Base-by-base conservation (phyloP, 2,797 vertebrate species). In the Labroides dimidiatus region DNA sequence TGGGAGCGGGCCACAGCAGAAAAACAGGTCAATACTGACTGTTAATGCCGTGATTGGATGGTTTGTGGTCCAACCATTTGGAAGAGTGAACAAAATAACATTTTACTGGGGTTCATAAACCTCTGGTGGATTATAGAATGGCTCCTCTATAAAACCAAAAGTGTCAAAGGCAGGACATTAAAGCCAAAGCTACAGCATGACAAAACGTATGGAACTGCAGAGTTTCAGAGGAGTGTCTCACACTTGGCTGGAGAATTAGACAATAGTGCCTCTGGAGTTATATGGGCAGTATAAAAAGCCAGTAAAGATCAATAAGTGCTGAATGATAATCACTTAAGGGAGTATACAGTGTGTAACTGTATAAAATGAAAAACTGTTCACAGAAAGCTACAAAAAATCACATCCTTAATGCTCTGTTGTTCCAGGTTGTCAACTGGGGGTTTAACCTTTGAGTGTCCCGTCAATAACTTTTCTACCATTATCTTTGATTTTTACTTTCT, bases 101-200 rank as follows among this genome's bases (percentile, higher is more conserved):
- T 93, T 93, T 94, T 91, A 93, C 83, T 81, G 84, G 75, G 87
- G 89, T 92, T 92, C 89, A 90, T 93, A 94, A 93, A 94, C 84
- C 87, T 91, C 87, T 91, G 24, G 49, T 91, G 81, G 79, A 93
- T 87, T 77, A 90, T 87, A 60, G 71, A 91, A 91, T 72, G 78
- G 65, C 73, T 85, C 80, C 80, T 88, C 74, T 49, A 88, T 93
- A 92, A 93, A 94, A 85, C 80, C 76, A 59, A 44, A 90, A 86
- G 90, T 93, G 93, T 91, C 91, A 90, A 94, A 92, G 84, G 78
- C 79, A 69, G 77, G 68, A 75, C 36, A 57, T 78, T 85, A 90
- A 90, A 90, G 72, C 56, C 33, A 2, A 87, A 84, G 75, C 69
- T 82, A 63, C 69, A 76, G 52, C 67, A 80, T 66, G 76, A 75